Evolutionary conservation across 2,888 invertebrate genomes (phyloP).

Genomic region (Euzophera pinguis): DNA sequence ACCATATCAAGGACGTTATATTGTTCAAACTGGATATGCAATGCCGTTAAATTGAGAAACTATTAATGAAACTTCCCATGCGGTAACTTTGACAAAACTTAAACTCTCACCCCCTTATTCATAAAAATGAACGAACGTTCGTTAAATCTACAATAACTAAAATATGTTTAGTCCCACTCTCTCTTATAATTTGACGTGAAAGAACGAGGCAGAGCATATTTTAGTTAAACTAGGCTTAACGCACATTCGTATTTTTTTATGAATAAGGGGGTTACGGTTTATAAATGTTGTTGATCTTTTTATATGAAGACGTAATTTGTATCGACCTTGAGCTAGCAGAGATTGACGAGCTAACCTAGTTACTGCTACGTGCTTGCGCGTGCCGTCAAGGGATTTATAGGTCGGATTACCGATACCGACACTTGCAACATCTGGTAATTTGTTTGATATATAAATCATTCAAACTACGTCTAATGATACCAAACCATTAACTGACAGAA

Average conservation of each 20-base stretch:
- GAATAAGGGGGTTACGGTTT: constrained; percentile 1
- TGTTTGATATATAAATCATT: not conserved
- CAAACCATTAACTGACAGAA: no score
- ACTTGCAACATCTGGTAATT: constrained; percentile 51
- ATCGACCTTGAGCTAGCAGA: constrained; percentile 55
- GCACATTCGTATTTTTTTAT: no score
- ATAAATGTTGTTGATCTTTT: not conserved
- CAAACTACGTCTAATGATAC: no score
- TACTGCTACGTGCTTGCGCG: constrained; percentile 61
- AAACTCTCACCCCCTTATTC: no score
- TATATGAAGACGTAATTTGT: not conserved
- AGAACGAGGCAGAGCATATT: no score
- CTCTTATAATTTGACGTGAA: no score
- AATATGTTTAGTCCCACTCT: no score
- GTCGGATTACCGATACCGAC: constrained; percentile 42
- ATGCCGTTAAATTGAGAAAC: constrained; percentile 32
- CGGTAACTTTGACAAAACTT: constrained; percentile 23
- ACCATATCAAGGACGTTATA: constrained; percentile 67
- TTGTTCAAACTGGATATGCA: constrained; percentile 55
- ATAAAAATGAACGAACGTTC: no score
- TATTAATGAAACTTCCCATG: constrained; percentile 29
- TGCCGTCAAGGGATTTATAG: constrained; percentile 54
- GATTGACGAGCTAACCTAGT: constrained; percentile 67
- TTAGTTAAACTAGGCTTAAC: no score
- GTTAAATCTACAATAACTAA: no score